Percentiles rank a stretch among this genome's conserved stretches.
These are phyloP conservation scores for Edolisoma coerulescens DNA, from an alignment of 2,113 vertebrate species.

Conservation along the genomic window DNA sequence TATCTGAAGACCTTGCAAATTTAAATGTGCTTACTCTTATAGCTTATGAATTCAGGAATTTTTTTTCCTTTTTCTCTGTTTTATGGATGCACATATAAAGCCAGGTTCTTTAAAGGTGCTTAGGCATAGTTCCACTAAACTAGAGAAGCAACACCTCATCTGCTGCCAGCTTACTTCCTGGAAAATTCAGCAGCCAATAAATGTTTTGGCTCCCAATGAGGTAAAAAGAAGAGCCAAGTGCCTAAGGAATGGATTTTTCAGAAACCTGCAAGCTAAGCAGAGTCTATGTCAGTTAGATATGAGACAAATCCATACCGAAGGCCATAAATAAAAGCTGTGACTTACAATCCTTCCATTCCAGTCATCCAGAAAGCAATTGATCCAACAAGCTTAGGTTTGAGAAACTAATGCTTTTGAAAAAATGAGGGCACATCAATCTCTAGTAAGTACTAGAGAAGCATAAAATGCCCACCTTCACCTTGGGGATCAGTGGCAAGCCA, in stretches of 20 bases:
- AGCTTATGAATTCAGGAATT: background rate
- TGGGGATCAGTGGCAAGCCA: background rate
- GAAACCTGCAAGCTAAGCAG: conserved; percentile 38
- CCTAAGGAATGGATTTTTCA: conserved; percentile 37
- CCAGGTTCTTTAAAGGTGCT: background rate
- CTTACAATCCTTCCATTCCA: conserved; percentile 9
- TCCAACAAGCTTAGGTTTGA: conserved; percentile 8
- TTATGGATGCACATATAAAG: background rate
- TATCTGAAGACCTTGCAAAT: background rate
- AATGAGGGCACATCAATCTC: background rate
- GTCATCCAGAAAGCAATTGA: conserved; percentile 37
- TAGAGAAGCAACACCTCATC: background rate
- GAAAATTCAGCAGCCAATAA: conserved; percentile 21
- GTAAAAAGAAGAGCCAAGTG: background rate
- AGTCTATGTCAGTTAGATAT: background rate
- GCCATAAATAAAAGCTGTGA: conserved; percentile 35
- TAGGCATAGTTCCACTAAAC: background rate
- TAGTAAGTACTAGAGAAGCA: background rate
- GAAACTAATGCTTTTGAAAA: background rate
- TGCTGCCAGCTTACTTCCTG: conserved; percentile 11
- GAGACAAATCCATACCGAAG: conserved; percentile 24
- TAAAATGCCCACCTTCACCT: background rate
- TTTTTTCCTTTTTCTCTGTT: background rate
- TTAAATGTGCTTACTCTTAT: background rate
- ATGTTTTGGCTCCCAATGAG: background rate